Percentiles rank a stretch among this genome's conserved stretches.
phyloP scores from a whole-genome alignment of 2,888 invertebrate genomes.

The Pherbina coryleti region DNA sequence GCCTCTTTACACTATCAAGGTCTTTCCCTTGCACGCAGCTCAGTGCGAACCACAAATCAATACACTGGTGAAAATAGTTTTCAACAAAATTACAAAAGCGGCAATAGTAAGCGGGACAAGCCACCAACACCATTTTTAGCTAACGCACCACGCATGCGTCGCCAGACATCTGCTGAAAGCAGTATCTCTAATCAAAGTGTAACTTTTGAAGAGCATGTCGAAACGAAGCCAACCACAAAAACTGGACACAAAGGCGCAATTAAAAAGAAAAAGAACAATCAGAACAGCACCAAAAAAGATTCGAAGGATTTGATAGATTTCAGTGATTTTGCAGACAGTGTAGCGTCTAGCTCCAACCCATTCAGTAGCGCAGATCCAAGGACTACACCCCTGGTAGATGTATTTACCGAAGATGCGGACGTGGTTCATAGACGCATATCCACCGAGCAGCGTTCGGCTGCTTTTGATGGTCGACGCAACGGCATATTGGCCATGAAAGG shows the following conservation, averaged over 20 bases:
- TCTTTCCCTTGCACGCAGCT: constrained; percentile 66
- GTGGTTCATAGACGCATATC: constrained; percentile 65
- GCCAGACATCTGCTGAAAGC: constrained; percentile 69
- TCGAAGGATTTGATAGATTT: constrained; percentile 66
- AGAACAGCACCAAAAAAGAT: background rate
- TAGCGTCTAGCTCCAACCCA: constrained; percentile 32
- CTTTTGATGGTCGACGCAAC: constrained; percentile 68
- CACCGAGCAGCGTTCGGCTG: constrained; percentile 64
- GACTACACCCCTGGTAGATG: constrained; percentile 49
- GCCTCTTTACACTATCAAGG: constrained; percentile 53
- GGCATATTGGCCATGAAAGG: constrained; percentile 63
- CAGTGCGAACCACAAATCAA: constrained; percentile 67
- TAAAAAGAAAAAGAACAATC: constrained; percentile 52
- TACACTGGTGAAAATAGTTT: constrained; percentile 65
- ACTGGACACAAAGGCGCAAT: constrained; percentile 42
- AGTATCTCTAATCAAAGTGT: constrained; percentile 69
- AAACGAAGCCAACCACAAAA: constrained; percentile 7
- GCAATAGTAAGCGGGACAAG: constrained; percentile 48
- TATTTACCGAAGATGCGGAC: constrained; percentile 52
- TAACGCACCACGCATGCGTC: constrained; percentile 62
- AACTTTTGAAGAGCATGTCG: constrained; percentile 61
- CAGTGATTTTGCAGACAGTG: constrained; percentile 63
- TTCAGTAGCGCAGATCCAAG: background rate
- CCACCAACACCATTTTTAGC: constrained; percentile 57
- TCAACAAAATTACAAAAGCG: constrained; percentile 67